phyloP scores from a whole-genome alignment of 2,113 vertebrate species.

The Gasterosteus nipponicus region DNA sequence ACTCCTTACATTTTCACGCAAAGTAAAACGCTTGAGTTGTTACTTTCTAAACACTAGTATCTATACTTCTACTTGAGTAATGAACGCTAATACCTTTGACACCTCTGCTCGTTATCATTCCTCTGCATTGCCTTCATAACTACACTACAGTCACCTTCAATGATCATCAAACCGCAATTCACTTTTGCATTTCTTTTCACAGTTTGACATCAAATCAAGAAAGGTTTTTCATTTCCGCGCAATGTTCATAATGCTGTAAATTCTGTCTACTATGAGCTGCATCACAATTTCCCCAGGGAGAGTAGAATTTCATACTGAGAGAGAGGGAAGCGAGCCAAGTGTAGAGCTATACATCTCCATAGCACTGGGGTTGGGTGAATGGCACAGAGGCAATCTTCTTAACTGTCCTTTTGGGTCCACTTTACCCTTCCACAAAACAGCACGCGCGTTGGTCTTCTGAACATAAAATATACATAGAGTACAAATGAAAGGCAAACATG shows the following conservation, averaged over 20 bases:
- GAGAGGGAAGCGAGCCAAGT: slow-evolving; percentile 15
- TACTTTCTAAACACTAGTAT: too few species aligned
- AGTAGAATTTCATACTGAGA: slow-evolving; percentile 18
- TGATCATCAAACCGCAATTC: neutral
- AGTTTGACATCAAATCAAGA: neutral
- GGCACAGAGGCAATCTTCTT: slow-evolving; percentile 43
- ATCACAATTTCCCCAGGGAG: slow-evolving; percentile 7
- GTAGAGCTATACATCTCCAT: slow-evolving; percentile 12
- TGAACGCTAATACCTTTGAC: too few species aligned
- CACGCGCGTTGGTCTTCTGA: slow-evolving; percentile 18
- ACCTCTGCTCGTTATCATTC: neutral
- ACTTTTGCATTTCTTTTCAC: neutral
- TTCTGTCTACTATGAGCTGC: slow-evolving; percentile 10
- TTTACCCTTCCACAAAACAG: slow-evolving; percentile 30
- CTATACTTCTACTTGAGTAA: too few species aligned
- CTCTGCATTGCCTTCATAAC: slow-evolving; percentile 27
- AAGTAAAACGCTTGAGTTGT: too few species aligned
- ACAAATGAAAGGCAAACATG: slow-evolving; percentile 31
- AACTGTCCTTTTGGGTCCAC: slow-evolving; percentile 30
- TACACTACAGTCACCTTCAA: slow-evolving; percentile 20
- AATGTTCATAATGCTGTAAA: slow-evolving; percentile 7
- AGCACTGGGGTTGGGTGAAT: slow-evolving; percentile 14
- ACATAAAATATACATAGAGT: slow-evolving; percentile 38
- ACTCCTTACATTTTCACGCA: too few species aligned
- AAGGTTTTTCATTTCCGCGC: slow-evolving; percentile 25